A percentile compares a stretch with the other conserved stretches of the same genome.
phyloP scores from a whole-genome alignment of 2,113 vertebrate species.

The Malurus alboscapulatus region DNA sequence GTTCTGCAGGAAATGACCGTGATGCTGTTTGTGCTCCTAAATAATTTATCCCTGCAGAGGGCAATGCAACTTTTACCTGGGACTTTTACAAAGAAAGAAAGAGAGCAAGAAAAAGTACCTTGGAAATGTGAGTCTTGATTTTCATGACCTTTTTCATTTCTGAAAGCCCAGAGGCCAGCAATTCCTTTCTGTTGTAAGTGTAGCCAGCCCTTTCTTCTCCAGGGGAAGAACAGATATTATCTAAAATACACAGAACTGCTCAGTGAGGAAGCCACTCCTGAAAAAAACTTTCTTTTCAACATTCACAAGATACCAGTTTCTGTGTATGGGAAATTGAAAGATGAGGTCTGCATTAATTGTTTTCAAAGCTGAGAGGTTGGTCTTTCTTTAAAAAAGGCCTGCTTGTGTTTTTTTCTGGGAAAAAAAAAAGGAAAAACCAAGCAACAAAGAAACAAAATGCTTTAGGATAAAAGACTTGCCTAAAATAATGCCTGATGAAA shows the following conservation, averaged over 20 bases:
- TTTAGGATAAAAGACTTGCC: not conserved
- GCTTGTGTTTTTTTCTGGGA: accelerated
- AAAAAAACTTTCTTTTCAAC: not conserved
- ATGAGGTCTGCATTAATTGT: not conserved
- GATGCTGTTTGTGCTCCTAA: not conserved
- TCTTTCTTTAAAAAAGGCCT: not conserved
- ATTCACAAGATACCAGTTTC: not conserved
- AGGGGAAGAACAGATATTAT: not conserved
- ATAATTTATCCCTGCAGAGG: not conserved
- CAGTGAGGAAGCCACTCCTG: not conserved
- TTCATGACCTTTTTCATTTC: not conserved
- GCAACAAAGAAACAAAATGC: not conserved
- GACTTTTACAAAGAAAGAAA: not conserved
- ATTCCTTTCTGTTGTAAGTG: not conserved
- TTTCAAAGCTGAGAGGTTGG: not conserved
- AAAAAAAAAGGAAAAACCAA: not conserved
- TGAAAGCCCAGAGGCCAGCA: not conserved
- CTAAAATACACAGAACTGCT: not conserved
- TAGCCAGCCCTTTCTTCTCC: not conserved
- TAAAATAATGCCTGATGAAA: not conserved
- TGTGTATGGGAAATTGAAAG: not conserved
- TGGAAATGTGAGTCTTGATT: not conserved
- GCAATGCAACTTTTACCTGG: not conserved
- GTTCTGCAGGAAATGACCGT: not conserved
- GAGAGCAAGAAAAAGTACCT: not conserved